Conservation (phyloP, 2,888 invertebrate genomes). For the Pollenia griseotomentosa region DNA sequence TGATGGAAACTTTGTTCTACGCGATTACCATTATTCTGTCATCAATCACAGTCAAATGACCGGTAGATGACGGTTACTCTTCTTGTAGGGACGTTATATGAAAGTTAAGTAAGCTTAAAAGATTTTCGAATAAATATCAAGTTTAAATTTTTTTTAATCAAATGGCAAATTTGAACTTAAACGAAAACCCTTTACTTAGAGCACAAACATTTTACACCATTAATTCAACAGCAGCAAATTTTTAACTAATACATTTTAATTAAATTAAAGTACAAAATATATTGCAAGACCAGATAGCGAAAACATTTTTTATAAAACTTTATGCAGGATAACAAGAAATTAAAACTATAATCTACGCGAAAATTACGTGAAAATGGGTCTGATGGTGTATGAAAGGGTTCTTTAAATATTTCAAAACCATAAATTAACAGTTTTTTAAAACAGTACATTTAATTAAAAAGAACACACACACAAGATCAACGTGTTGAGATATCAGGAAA, state of each 20-base stretch:
- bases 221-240: slow-evolving; percentile 33
- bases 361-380: slow-evolving; percentile 49
- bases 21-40: no score
- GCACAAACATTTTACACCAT: background rate
- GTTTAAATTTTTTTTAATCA: no score
- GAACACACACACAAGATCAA: slow-evolving; percentile 5
- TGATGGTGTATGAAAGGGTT: background rate
- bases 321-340: background rate
- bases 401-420: background rate
- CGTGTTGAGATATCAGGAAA: background rate
- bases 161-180: background rate
- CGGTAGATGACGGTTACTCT: no score
- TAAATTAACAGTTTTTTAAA: background rate
- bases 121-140: no score
- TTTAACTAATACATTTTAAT: slow-evolving; percentile 42
- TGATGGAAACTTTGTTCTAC: no score
- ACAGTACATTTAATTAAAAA: no score
- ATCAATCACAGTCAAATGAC: no score
- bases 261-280: slow-evolving; percentile 40
- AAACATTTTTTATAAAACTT: background rate
- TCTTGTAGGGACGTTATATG: no score
- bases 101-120: no score
- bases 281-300: background rate
- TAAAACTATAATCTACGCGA: slow-evolving; percentile 9
- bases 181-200: background rate